Evolutionary conservation across 1,140 invertebrate genomes (phyloP).

Genomic region (Riptortus pedestris): DNA sequence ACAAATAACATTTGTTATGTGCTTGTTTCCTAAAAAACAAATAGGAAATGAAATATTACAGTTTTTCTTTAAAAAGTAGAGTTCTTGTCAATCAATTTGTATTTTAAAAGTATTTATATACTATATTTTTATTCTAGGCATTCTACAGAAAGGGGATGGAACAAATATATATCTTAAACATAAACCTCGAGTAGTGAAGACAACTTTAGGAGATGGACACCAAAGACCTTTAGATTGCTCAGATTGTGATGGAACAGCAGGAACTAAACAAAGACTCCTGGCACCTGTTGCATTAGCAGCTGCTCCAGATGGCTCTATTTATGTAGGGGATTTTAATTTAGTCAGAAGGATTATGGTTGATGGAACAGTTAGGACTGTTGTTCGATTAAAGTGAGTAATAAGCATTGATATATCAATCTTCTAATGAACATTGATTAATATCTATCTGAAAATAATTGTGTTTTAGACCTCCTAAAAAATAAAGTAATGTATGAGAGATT

Average conservation of each 20-base stretch:
- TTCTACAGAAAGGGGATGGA: constrained; percentile 94
- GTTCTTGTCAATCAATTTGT: no score
- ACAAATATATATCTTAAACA: constrained; percentile 92
- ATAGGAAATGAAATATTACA: no score
- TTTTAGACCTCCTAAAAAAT: no score
- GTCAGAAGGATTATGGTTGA: constrained; percentile 81
- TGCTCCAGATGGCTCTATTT: constrained; percentile 85
- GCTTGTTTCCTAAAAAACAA: no score
- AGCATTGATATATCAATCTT: no score
- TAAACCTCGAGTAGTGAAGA: constrained; percentile 78
- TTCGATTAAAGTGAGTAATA: constrained; percentile 74
- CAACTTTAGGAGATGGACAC: constrained; percentile 86
- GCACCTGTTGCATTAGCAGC: constrained; percentile 85
- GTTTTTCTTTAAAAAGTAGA: no score
- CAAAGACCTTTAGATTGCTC: constrained; percentile 71
- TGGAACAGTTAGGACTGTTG: constrained; percentile 75
- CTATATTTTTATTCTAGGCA: constrained; percentile 58
- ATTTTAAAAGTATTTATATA: no score
- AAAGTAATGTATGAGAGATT: no score
- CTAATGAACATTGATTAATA: no score
- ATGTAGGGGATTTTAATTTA: constrained; percentile 91
- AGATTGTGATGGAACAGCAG: constrained; percentile 68
- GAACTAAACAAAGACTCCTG: constrained; percentile 64
- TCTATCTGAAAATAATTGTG: no score
- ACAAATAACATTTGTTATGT: no score